Percentiles rank a stretch among this genome's conserved stretches.
These are phyloP conservation scores for Salticus scenicus DNA, from an alignment of 2,888 invertebrate species.

Conservation along the genomic window DNA sequence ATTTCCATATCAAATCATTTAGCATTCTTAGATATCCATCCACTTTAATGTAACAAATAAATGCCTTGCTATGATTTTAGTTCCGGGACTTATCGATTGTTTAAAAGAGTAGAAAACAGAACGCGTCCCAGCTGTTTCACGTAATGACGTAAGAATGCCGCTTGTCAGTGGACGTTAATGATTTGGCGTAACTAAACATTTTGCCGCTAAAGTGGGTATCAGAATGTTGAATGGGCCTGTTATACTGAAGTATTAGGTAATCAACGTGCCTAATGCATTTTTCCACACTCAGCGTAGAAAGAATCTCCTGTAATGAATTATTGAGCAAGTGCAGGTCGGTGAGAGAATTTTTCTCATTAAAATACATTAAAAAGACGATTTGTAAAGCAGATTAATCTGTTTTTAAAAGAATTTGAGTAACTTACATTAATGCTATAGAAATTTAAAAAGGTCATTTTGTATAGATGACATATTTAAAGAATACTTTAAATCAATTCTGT, in stretches of 20 bases:
- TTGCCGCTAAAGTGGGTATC: not conserved
- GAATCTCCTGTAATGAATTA: no score
- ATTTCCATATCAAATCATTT: not conserved
- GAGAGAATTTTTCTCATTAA: no score
- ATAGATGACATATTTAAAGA: no score
- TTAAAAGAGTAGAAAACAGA: conserved; percentile 7
- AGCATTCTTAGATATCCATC: conserved; percentile 27
- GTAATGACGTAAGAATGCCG: conserved; percentile 47
- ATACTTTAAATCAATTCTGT: no score
- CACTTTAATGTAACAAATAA: not conserved
- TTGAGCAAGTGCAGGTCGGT: no score
- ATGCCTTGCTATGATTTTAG: conserved; percentile 29
- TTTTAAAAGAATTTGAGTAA: no score
- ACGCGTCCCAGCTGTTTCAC: conserved; percentile 38
- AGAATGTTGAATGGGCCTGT: not conserved
- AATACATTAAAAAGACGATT: no score
- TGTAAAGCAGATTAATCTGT: no score
- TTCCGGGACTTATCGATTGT: conserved; percentile 42
- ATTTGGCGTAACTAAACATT: conserved; percentile 26
- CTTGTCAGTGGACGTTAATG: conserved; percentile 51
- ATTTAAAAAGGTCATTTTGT: no score
- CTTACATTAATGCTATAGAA: no score
- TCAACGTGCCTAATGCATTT: not conserved
- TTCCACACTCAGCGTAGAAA: no score
- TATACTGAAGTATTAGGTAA: not conserved